Conservation (phyloP, 2,888 invertebrate species). For the Limnephilus auricula region DNA sequence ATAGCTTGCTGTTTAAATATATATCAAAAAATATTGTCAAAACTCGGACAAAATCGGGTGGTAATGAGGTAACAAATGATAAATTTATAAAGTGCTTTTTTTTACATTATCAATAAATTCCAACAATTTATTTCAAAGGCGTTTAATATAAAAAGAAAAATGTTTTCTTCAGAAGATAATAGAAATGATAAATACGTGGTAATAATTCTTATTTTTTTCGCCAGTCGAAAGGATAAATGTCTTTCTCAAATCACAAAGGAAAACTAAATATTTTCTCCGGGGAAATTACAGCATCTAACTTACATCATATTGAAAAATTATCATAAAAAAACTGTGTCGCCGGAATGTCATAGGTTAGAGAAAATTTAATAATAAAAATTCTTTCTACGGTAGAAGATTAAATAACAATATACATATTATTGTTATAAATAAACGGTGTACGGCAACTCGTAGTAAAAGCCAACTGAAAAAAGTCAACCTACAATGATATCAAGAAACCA, state of each 20-base stretch:
- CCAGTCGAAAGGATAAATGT: not conserved
- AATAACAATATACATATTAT: too few species aligned
- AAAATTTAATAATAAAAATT: not conserved
- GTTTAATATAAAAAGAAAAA: not conserved
- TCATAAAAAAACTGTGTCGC: not conserved
- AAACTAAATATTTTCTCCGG: not conserved
- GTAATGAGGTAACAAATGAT: too few species aligned
- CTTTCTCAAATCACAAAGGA: not conserved
- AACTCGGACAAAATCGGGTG: too few species aligned
- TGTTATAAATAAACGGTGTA: too few species aligned
- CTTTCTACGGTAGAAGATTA: too few species aligned
- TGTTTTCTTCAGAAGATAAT: not conserved
- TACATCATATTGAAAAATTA: not conserved
- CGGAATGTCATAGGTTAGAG: not conserved
- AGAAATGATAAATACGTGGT: not conserved
- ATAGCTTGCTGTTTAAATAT: too few species aligned
- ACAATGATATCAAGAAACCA: too few species aligned
- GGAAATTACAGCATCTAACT: not conserved
- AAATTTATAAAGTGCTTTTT: too few species aligned
- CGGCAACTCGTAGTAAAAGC: too few species aligned
- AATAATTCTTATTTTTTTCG: not conserved
- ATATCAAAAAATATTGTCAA: too few species aligned
- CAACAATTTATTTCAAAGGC: not conserved
- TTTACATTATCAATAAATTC: too few species aligned
- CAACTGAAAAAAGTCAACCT: too few species aligned